phyloP scores from a whole-genome alignment of 2,113 vertebrate genomes.

The Mungos mungo region DNA sequence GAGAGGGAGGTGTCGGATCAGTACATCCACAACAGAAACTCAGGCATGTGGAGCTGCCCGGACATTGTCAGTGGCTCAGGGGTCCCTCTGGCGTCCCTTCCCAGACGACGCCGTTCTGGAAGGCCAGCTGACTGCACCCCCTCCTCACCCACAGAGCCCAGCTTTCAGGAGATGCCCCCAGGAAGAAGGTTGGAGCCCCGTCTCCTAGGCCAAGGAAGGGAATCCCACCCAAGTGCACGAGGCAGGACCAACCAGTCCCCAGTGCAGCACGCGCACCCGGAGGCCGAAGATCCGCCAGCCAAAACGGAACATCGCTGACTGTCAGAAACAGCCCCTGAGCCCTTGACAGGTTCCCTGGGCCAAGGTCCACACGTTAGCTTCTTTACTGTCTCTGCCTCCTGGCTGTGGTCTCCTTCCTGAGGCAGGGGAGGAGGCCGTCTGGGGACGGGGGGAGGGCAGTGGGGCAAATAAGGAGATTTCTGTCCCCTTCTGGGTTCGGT shows the following conservation, averaged over 20 bases:
- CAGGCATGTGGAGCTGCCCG: background rate
- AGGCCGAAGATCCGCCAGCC: background rate
- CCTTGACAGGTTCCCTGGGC: background rate
- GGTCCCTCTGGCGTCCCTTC: background rate
- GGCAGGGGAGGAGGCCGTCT: background rate
- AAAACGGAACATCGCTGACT: background rate
- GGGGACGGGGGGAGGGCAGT: background rate
- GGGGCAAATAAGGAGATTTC: background rate
- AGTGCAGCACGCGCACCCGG: background rate
- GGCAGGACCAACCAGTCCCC: background rate
- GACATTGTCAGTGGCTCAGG: background rate
- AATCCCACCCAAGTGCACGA: background rate
- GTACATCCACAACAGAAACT: background rate
- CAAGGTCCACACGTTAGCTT: background rate
- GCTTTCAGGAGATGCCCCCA: background rate
- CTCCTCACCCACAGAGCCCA: background rate
- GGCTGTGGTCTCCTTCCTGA: background rate
- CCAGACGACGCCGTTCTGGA: too few species aligned
- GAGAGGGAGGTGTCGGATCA: background rate
- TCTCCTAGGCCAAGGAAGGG: background rate
- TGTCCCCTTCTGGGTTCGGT: background rate
- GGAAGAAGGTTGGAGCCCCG: background rate
- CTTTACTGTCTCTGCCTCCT: background rate
- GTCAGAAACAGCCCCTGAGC: background rate
- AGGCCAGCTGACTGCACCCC: background rate